Base-by-base conservation (phyloP, 2,113 vertebrate genomes). In the Psettodes erumei region DNA sequence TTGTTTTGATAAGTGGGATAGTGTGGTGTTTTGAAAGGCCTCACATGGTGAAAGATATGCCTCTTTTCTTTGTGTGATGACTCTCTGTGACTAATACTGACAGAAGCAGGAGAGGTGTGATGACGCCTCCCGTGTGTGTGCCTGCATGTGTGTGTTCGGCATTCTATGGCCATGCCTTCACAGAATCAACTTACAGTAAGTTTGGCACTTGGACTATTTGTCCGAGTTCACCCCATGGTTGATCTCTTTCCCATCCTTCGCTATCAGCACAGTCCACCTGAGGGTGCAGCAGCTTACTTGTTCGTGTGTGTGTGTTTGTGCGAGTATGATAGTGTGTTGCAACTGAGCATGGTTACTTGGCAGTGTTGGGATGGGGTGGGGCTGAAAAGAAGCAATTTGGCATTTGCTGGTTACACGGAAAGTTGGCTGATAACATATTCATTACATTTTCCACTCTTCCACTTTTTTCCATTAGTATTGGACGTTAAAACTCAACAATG, bases 1-100 rank as follows among this genome's bases (percentile, higher is more conserved):
- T 85, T 83, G 87, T 88, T 89, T 89, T 90, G 89, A 89, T 88
- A 89, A 89, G 87, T 69, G 71, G 75, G 81, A 85, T 77, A 58
- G 83, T 35, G 75, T 53, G 54, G 60, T 88, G 85, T 86, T 91
- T 83, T 87, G 78, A 90, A 87, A 83, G 82, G 79, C 87, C 71
- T 79, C 32, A 13, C 54, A 45, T 73, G 79, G 50, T 91, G 91
- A 93, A 84, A 92, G 89, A 92, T 72, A 21, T 68, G 77, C 75
- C 74, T 82, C 79, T 85, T 88, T 84, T 61, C 82, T 84, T 84
- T 82, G 81, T 77, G 40, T 5, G 6, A 73, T 48, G 75, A 78
- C 67, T 88, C 48, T 37, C 43, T 62, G 65, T 82, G 82, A 89
- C 80, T 84, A 77, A 85, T 38, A 64, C 77, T 88, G 81, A 90